Conservation (phyloP, 2,113 vertebrate species). For the Mesoclemmys tuberculata region DNA sequence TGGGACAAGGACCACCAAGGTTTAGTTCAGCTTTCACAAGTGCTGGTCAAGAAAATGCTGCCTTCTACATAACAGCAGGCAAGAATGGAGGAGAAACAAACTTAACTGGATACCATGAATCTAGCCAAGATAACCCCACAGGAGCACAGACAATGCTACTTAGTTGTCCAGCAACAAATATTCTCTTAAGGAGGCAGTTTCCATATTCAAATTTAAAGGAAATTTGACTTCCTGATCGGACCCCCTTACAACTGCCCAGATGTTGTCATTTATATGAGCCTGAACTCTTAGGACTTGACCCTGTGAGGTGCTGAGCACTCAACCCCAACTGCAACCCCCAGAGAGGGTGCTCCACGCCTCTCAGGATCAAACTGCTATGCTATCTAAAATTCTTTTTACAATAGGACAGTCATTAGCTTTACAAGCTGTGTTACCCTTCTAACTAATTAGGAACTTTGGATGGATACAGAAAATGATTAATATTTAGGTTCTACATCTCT, state of each 20-base stretch:
- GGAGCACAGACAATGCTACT: rapidly evolving
- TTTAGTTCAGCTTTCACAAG: neutral
- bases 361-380: neutral
- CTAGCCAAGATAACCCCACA: neutral
- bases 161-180: rapidly evolving
- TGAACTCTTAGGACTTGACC: rapidly evolving
- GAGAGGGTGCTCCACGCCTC: rapidly evolving
- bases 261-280: rapidly evolving
- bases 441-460: slow-evolving; percentile 53
- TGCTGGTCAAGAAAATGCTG: rapidly evolving
- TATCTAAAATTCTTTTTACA: neutral
- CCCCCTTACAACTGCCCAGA: rapidly evolving
- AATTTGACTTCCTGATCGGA: rapidly evolving
- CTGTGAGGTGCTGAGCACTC: rapidly evolving
- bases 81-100: neutral
- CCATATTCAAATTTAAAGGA: rapidly evolving
- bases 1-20: neutral
- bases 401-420: slow-evolving; percentile 5
- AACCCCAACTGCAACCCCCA: neutral
- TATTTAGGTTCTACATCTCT: slow-evolving; percentile 27
- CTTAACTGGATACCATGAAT: rapidly evolving
- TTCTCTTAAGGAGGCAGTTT: neutral
- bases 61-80: neutral
- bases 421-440: neutral
- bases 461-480: slow-evolving; percentile 61